phyloP scores from a whole-genome alignment of 2,888 invertebrate species.

The Amblyjoppa proteus region DNA sequence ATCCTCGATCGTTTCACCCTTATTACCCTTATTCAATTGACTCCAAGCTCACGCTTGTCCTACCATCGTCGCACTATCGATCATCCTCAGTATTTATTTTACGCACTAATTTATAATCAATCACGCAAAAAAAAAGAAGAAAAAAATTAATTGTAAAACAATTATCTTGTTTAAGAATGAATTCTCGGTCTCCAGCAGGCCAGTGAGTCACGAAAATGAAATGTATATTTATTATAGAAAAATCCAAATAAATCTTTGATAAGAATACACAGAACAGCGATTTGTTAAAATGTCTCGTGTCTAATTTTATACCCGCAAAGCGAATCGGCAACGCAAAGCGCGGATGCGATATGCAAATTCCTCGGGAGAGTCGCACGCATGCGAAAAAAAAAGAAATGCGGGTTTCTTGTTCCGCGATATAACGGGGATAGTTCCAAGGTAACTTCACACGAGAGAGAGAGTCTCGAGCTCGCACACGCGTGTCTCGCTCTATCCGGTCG shows the following conservation, averaged over 20 bases:
- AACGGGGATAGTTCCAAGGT: conserved; percentile 32
- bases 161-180: conserved; percentile 49
- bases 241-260: conserved; percentile 60
- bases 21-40: conserved; percentile 46
- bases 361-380: not conserved
- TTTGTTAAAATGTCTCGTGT: not conserved
- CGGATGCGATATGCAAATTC: conserved; percentile 13
- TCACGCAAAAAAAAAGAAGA: conserved; percentile 38
- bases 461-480: conserved; percentile 54
- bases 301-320: conserved; percentile 1
- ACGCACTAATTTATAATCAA: conserved; percentile 58
- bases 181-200: conserved; percentile 16
- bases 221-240: conserved; percentile 69
- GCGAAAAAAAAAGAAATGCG: not conserved
- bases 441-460: conserved; percentile 25
- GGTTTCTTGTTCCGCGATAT: conserved; percentile 24
- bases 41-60: conserved; percentile 52
- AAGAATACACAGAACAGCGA: conserved; percentile 8
- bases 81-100: conserved; percentile 73
- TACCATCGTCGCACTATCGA: conserved; percentile 71
- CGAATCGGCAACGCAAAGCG: conserved; percentile 9
- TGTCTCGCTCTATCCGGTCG: conserved; percentile 65
- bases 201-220: conserved; percentile 44
- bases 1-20: conserved; percentile 22
- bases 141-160: conserved; percentile 52